A percentile compares a stretch with the other conserved stretches of the same genome.
These are phyloP conservation scores for Drosophila parabipectinata DNA, from an alignment of 1,140 invertebrate species.

Conservation along the genomic window DNA sequence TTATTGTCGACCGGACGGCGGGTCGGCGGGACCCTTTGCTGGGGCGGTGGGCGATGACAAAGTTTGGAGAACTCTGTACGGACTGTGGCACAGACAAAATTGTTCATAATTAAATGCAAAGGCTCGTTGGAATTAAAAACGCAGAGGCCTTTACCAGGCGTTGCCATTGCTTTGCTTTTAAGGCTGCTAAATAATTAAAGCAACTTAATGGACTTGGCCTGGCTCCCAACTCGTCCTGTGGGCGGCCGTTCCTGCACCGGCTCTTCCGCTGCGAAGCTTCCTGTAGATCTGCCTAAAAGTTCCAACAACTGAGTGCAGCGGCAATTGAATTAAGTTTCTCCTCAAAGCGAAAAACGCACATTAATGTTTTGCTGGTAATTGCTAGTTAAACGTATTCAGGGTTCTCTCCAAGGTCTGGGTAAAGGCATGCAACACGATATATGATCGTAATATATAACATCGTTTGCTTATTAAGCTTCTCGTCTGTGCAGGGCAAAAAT, in stretches of 20 bases:
- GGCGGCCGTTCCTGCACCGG: neutral
- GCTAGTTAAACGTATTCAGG: slow-evolving; percentile 43
- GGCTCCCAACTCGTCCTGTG: slow-evolving; percentile 6
- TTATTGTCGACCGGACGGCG: slow-evolving; percentile 23
- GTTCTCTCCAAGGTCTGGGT: slow-evolving; percentile 19
- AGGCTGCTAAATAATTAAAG: slow-evolving; percentile 78
- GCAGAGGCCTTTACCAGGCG: slow-evolving; percentile 41
- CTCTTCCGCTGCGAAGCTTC: slow-evolving; percentile 1
- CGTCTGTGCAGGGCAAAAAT: slow-evolving; percentile 26
- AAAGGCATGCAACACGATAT: slow-evolving; percentile 28
- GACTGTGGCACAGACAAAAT: slow-evolving; percentile 34
- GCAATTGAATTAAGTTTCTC: slow-evolving; percentile 74
- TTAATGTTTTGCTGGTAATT: slow-evolving; percentile 71
- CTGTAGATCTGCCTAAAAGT: slow-evolving; percentile 50
- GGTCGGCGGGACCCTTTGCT: slow-evolving; percentile 19
- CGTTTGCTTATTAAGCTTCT: slow-evolving; percentile 33
- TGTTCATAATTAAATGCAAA: slow-evolving; percentile 78
- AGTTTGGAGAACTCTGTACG: slow-evolving; percentile 30
- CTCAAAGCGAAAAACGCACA: slow-evolving; percentile 67
- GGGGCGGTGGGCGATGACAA: slow-evolving; percentile 27
- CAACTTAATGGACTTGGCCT: slow-evolving; percentile 75
- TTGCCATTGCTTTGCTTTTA: slow-evolving; percentile 67
- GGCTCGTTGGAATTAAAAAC: slow-evolving; percentile 68
- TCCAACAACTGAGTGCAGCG: slow-evolving; percentile 64
- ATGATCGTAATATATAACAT: neutral